Conservation (phyloP, 2,888 invertebrate species). For the Trachelus iudaicus region DNA sequence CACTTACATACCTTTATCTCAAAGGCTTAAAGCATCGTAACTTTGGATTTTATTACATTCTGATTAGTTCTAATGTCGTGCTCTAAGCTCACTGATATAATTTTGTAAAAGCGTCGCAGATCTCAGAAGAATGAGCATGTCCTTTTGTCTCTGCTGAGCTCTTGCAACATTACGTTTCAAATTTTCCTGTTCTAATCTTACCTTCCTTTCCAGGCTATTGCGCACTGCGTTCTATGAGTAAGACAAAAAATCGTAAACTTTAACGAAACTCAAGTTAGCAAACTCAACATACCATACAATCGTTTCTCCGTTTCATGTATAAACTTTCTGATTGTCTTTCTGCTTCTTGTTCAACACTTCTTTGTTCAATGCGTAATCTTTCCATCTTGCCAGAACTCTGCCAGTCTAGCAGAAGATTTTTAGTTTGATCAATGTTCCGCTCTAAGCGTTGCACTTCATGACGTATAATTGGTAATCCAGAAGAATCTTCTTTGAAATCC, state of each 20-base stretch:
- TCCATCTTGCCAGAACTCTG: slow-evolving; percentile 19
- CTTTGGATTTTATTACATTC: neutral
- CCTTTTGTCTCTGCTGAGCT: slow-evolving; percentile 12
- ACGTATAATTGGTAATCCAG: neutral
- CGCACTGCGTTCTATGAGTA: slow-evolving; percentile 21
- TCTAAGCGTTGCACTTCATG: slow-evolving; percentile 12
- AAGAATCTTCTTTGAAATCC: slow-evolving; percentile 14
- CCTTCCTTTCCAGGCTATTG: slow-evolving; percentile 11
- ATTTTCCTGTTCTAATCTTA: slow-evolving; percentile 10
- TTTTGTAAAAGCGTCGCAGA: slow-evolving; percentile 23
- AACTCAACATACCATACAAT: slow-evolving; percentile 14
- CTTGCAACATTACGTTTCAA: slow-evolving; percentile 11
- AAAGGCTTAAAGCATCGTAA: slow-evolving; percentile 34
- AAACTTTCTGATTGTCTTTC: slow-evolving; percentile 10
- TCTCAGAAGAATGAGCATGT: slow-evolving; percentile 13
- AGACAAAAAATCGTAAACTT: neutral
- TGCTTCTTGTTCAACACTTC: slow-evolving; percentile 16
- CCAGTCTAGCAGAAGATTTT: slow-evolving; percentile 24
- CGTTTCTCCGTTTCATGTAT: slow-evolving; percentile 21
- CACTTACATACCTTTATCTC: slow-evolving; percentile 50
- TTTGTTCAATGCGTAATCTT: slow-evolving; percentile 14
- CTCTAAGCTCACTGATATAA: slow-evolving; percentile 22
- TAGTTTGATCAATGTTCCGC: slow-evolving; percentile 8
- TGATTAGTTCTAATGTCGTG: slow-evolving; percentile 7
- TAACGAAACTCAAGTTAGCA: neutral